phyloP scores from a whole-genome alignment of 2,113 vertebrate species.

The Peucedramus taeniatus region DNA sequence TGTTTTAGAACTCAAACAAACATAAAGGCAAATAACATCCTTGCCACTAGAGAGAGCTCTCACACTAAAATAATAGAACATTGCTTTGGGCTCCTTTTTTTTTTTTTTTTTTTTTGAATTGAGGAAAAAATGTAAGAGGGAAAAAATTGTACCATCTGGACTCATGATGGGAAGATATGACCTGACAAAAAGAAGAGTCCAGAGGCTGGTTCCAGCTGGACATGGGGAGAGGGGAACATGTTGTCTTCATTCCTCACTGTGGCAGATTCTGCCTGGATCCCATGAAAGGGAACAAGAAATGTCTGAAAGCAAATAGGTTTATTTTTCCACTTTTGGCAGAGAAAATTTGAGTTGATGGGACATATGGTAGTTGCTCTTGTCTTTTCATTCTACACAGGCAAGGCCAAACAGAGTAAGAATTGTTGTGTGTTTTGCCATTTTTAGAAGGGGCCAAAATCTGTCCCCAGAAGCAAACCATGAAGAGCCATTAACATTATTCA shows the following conservation, averaged over 20 bases:
- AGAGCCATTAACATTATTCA: not conserved
- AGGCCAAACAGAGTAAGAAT: not conserved
- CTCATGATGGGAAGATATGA: conserved; percentile 59
- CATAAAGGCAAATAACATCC: conserved; percentile 24
- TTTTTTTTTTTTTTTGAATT: accelerated
- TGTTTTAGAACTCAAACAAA: not conserved
- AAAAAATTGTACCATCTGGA: conserved; percentile 54
- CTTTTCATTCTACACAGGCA: not conserved
- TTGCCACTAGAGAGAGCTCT: conserved; percentile 60
- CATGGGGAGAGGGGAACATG: conserved; percentile 17
- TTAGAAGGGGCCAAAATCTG: not conserved
- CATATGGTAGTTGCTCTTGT: not conserved
- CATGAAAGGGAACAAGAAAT: not conserved
- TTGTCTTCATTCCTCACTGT: conserved; percentile 19
- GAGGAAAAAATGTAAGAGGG: not conserved
- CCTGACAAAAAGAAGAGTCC: conserved; percentile 58
- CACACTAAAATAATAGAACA: conserved; percentile 35
- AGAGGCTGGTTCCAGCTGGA: conserved; percentile 64
- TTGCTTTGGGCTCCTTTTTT: not conserved
- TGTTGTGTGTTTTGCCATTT: not conserved
- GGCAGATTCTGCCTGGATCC: not conserved
- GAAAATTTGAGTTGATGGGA: not conserved
- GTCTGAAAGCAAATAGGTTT: not conserved
- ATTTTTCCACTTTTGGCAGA: not conserved
- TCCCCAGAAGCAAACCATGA: not conserved